Percentiles rank a stretch among this genome's conserved stretches.
Evolutionary conservation across 1,140 invertebrate species (phyloP).

Genomic region (Bombus consobrinus): DNA sequence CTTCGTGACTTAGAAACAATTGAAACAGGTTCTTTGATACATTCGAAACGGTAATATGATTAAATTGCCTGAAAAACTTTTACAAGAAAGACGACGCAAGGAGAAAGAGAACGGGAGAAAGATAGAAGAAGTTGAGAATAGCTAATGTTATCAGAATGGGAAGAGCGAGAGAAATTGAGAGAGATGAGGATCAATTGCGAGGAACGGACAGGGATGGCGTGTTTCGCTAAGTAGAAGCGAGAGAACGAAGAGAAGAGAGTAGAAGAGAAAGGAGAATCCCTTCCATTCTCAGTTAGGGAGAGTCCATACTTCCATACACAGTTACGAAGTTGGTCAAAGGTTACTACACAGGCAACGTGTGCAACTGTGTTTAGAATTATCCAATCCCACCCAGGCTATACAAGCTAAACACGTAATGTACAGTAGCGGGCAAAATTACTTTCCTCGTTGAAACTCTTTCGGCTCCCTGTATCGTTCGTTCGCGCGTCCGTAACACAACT

Average conservation of each 20-base stretch:
- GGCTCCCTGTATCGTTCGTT: constrained; percentile 13
- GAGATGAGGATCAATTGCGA: constrained; percentile 24
- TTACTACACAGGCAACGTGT: constrained; percentile 62
- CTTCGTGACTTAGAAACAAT: neutral
- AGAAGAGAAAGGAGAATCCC: constrained; percentile 41
- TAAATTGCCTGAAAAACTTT: constrained; percentile 29
- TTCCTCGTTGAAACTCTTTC: constrained; percentile 25
- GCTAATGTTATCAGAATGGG: neutral
- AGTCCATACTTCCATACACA: constrained; percentile 66
- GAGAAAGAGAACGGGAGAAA: neutral
- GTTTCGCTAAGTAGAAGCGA: neutral
- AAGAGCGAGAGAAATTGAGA: constrained; percentile 31
- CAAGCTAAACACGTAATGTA: constrained; percentile 59
- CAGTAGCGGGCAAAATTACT: constrained; percentile 59
- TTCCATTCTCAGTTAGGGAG: constrained; percentile 42
- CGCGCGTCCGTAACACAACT: neutral
- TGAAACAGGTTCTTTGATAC: neutral
- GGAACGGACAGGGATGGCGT: neutral
- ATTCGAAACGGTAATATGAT: neutral
- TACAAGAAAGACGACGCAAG: neutral
- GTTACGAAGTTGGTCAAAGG: constrained; percentile 73
- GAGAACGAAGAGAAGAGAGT: neutral
- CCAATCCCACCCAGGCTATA: constrained; percentile 65
- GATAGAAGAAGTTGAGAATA: neutral
- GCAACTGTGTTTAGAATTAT: constrained; percentile 76